phyloP scores from a whole-genome alignment of 35 echinoderm and acorn worm genomes.

The Strongylocentrotus purpuratus region DNA sequence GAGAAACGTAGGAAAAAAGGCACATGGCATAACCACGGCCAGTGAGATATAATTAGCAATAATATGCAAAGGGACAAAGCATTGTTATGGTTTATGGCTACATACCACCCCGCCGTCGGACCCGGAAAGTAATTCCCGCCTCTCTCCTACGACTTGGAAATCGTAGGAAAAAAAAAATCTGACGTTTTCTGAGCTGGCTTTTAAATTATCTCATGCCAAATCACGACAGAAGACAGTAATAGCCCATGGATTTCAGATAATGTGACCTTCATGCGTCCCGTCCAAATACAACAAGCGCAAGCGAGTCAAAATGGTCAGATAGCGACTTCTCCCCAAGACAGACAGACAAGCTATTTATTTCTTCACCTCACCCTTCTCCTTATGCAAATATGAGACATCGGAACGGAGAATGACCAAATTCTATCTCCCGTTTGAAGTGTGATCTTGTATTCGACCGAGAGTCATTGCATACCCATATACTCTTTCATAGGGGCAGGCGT shows the following conservation, averaged over 20 bases:
- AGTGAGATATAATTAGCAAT: neutral
- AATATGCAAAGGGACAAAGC: neutral
- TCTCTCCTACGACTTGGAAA: neutral
- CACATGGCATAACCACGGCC: neutral
- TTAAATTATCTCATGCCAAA: neutral
- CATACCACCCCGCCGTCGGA: neutral
- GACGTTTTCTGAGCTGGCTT: neutral
- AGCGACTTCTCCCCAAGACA: neutral
- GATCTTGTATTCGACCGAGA: neutral
- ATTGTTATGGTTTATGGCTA: neutral
- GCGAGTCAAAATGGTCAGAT: neutral
- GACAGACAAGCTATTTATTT: neutral
- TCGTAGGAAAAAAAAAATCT: neutral
- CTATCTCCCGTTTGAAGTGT: neutral
- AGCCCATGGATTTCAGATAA: neutral
- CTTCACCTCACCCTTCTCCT: neutral
- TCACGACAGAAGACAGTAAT: neutral
- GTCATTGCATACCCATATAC: neutral
- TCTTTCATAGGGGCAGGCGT: too few relatives aligned
- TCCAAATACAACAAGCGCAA: neutral
- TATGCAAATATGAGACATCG: neutral
- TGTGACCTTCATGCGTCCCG: neutral
- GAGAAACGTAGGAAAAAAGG: neutral
- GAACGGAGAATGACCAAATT: neutral
- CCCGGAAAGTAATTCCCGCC: neutral